Percentiles rank a stretch among this genome's conserved stretches.
These are phyloP conservation scores for Ectemnius continuus DNA, from an alignment of 2,888 invertebrate genomes.

Conservation along the genomic window DNA sequence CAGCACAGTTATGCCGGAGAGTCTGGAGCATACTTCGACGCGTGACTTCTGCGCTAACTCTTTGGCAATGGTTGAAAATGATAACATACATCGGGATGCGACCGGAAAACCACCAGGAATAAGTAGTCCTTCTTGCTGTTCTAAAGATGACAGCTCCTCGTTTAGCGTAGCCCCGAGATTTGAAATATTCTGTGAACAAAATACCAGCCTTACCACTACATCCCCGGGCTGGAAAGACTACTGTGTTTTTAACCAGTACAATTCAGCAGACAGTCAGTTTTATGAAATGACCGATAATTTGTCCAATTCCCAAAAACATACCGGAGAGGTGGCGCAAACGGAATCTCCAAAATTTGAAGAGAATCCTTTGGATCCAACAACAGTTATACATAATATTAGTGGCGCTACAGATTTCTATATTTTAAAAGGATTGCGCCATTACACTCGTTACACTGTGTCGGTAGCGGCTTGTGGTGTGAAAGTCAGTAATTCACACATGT, in stretches of 20 bases:
- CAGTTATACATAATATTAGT: slow-evolving; percentile 61
- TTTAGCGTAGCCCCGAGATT: slow-evolving; percentile 50
- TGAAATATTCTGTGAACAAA: slow-evolving; percentile 65
- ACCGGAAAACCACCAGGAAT: slow-evolving; percentile 48
- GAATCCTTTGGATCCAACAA: slow-evolving; percentile 27
- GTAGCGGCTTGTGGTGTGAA: slow-evolving; percentile 80
- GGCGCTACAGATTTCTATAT: slow-evolving; percentile 50
- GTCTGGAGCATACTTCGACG: slow-evolving; percentile 66
- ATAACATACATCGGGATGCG: slow-evolving; percentile 46
- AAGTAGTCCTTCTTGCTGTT: slow-evolving; percentile 54
- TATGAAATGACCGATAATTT: slow-evolving; percentile 38
- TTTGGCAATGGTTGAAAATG: slow-evolving; percentile 49
- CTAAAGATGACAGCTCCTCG: slow-evolving; percentile 36
- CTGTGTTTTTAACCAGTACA: slow-evolving; percentile 61
- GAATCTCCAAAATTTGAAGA: not conserved
- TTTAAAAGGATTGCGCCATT: slow-evolving; percentile 80
- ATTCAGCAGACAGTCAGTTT: slow-evolving; percentile 43
- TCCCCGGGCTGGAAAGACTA: slow-evolving; percentile 62
- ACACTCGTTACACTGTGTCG: slow-evolving; percentile 81
- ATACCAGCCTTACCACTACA: slow-evolving; percentile 58
- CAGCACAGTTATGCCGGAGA: slow-evolving; percentile 65
- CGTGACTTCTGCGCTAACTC: slow-evolving; percentile 77
- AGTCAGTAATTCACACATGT: slow-evolving; percentile 71
- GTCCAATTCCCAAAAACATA: slow-evolving; percentile 16
- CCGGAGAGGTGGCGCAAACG: not conserved